Conservation (phyloP, 2,888 invertebrate species). For the Lissonota sp. region DNA sequence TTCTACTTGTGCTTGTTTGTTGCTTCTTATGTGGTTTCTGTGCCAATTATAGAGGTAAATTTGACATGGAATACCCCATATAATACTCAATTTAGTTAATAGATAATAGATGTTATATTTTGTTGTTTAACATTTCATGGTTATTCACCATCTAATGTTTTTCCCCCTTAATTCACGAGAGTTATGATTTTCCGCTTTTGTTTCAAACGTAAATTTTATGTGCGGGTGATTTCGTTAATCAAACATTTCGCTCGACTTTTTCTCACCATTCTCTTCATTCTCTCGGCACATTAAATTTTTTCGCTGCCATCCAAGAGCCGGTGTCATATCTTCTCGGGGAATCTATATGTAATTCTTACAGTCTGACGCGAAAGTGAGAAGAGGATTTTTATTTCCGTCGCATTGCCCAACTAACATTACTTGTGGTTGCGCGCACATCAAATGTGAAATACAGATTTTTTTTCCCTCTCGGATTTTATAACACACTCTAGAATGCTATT, state of each 20-base stretch:
- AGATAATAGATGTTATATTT: no score
- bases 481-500: neutral
- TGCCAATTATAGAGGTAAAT: no score
- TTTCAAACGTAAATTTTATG: slow-evolving; percentile 8
- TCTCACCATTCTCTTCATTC: slow-evolving; percentile 7
- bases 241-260: slow-evolving; percentile 48
- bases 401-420: neutral
- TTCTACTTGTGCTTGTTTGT: no score
- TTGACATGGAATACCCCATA: no score
- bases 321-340: neutral
- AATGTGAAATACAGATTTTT: slow-evolving; percentile 4
- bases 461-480: neutral
- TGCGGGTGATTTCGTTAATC: slow-evolving; percentile 54
- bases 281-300: slow-evolving; percentile 54
- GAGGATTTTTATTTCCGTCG: neutral
- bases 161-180: neutral
- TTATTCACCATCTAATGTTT: neutral
- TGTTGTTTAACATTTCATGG: no score
- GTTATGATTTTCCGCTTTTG: slow-evolving; percentile 11
- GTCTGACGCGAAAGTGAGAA: neutral
- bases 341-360: slow-evolving; percentile 15
- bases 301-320: slow-evolving; percentile 12
- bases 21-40: no score
- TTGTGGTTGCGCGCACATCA: neutral
- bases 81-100: no score